Base-by-base conservation (phyloP, 1,140 invertebrate genomes). In the Platyura marginata region DNA sequence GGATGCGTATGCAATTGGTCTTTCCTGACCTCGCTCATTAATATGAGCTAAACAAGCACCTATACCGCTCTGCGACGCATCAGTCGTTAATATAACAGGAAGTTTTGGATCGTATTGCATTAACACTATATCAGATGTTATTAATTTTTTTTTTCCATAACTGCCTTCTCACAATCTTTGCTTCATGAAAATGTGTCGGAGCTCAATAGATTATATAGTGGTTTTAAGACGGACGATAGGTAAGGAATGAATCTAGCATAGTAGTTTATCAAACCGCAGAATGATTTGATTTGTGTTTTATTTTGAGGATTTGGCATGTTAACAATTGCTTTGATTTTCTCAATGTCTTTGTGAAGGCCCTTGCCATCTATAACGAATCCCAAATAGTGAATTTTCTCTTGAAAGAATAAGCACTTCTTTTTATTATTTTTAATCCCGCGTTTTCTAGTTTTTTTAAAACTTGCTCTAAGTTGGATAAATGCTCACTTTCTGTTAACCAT, bases 201-300 rank as follows among this genome's bases (percentile, higher is more conserved):
- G n/a, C n/a, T n/a, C n/a, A n/a, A n/a, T n/a, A n/a, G n/a, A n/a
- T n/a, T n/a, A n/a, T n/a, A n/a, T n/a, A n/a, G n/a, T n/a, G n/a
- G n/a, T n/a, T n/a, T n/a, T n/a, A n/a, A n/a, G n/a, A n/a, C n/a
- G n/a, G n/a, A n/a, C n/a, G n/a, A n/a, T n/a, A n/a, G n/a, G n/a
- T n/a, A n/a, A n/a, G n/a, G n/a, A n/a, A 29, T 63, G 42, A 63
- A 61, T 29, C 50, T 33, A 18, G 55, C 47, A 44, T 61, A 63
- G 42, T 61, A 62, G 41, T 57, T 61, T 13, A 56, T 50, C 16
- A 63, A 42, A 5, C 55, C 60, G 2, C 66, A 40, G 46, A 63
- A 66, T 10, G 55, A 49, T 43, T 57, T 49, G 37, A 64, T 39
- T 40, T 62, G 43, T 18, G 49, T 48, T 11, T 53, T 46, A 41